A percentile compares a stretch with the other conserved stretches of the same genome.
Conservation (phyloP, 1,140 invertebrate species). For the Monomorium pharaonis region DNA sequence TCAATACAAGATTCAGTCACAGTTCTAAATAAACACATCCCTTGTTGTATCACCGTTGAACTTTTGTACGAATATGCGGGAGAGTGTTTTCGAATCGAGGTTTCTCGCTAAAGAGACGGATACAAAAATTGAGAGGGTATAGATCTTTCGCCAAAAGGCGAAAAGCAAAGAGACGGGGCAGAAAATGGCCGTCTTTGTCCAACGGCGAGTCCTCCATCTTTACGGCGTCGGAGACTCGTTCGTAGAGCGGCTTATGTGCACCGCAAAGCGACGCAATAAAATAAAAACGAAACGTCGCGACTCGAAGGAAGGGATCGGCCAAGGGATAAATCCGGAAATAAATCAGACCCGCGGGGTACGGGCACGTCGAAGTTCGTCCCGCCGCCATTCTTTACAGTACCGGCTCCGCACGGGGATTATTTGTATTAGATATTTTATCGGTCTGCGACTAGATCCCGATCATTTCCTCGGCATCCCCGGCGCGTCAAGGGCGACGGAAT, state of each 20-base stretch:
- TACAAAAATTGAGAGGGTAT: not conserved
- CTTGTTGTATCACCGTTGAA: not conserved
- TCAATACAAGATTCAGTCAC: not conserved
- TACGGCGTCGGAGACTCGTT: slow-evolving; percentile 23
- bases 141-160: not conserved
- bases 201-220: slow-evolving; percentile 8
- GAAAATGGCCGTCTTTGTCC: slow-evolving; percentile 10
- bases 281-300: slow-evolving; percentile 36
- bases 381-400: slow-evolving; percentile 15
- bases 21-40: not conserved
- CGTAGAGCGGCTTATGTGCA: slow-evolving; percentile 26
- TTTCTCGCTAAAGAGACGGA: not conserved
- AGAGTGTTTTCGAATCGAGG: not conserved
- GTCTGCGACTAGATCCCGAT: slow-evolving; percentile 9
- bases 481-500: not conserved
- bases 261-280: slow-evolving; percentile 58
- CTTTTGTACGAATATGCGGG: slow-evolving; percentile 2
- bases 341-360: slow-evolving; percentile 51
- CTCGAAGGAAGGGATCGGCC: not conserved
- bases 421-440: slow-evolving; percentile 53
- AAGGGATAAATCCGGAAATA: slow-evolving; percentile 61
- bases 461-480: not conserved
- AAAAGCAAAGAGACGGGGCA: not conserved
- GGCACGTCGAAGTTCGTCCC: slow-evolving; percentile 3
- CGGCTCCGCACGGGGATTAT: slow-evolving; percentile 13